These are phyloP conservation scores for Cephus cinctus DNA, from an alignment of 1,140 invertebrate genomes.

Conservation along the genomic window DNA sequence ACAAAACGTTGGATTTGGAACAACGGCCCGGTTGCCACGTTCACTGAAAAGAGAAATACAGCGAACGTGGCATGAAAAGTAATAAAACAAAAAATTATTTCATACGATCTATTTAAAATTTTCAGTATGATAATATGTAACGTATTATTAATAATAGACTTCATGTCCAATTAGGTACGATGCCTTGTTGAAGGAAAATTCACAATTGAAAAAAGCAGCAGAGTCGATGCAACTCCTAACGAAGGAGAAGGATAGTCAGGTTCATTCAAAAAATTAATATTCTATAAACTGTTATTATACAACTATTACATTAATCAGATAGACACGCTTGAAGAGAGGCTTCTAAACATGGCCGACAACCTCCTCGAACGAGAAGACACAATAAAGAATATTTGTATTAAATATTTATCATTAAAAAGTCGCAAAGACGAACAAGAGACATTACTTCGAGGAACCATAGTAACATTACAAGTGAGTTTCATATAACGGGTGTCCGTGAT, in stretches of 20 bases:
- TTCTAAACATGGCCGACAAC: conserved; percentile 22
- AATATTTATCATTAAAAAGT: conserved; percentile 24
- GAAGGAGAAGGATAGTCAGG: conserved; percentile 24
- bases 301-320: conserved; percentile 18
- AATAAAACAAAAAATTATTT: not conserved
- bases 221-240: conserved; percentile 8
- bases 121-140: conserved; percentile 1
- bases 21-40: not conserved
- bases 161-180: conserved; percentile 29
- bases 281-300: not conserved
- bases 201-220: conserved; percentile 24
- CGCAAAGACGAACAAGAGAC: conserved; percentile 24
- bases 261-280: conserved; percentile 1
- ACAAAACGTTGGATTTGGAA: not conserved
- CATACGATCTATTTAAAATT: not conserved
- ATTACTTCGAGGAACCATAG: conserved; percentile 17
- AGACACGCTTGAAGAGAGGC: conserved; percentile 19
- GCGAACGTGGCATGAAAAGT: not conserved
- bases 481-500: not conserved
- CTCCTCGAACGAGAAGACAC: conserved; percentile 17
- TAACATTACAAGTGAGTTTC: conserved; percentile 23
- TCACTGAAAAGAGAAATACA: not conserved
- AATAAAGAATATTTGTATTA: conserved; percentile 23
- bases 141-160: not conserved
- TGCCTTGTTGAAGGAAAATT: conserved; percentile 25